These are phyloP conservation scores for Rousettus leschenaultii DNA, from an alignment of 2,113 vertebrate species.

Conservation along the genomic window DNA sequence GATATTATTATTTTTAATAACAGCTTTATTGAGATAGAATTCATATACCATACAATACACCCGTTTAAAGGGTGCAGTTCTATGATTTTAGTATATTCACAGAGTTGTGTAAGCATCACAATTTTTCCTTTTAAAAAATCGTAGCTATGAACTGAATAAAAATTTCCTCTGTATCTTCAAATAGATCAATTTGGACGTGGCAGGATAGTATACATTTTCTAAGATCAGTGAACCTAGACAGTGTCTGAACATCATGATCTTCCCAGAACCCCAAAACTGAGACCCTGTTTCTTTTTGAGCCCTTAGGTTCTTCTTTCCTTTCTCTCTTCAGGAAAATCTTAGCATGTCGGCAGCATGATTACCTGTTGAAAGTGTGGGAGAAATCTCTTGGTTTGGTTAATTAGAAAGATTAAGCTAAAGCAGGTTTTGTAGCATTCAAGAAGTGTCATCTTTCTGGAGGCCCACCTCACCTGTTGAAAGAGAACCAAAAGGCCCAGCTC, in stretches of 20 bases:
- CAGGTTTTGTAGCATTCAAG: background rate
- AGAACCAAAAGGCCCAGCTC: background rate
- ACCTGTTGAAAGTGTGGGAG: background rate
- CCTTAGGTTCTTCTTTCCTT: background rate
- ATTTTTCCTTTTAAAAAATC: background rate
- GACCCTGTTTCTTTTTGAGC: background rate
- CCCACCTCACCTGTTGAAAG: background rate
- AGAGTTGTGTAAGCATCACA: background rate
- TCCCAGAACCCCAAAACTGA: background rate
- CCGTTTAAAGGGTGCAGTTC: background rate
- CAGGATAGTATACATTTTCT: background rate
- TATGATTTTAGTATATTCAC: background rate
- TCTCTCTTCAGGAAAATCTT: background rate
- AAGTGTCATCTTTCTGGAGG: constrained; percentile 3
- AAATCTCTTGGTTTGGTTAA: background rate
- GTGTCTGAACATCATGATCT: background rate
- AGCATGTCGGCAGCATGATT: background rate
- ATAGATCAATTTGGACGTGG: background rate
- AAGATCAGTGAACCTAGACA: background rate
- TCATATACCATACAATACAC: background rate
- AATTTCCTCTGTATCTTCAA: background rate
- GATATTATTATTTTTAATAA: background rate
- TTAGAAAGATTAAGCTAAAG: background rate
- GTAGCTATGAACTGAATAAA: background rate
- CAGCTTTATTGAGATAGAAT: background rate